These are phyloP conservation scores for Lipotes vexillifer DNA, from an alignment of 2,113 vertebrate genomes.

Conservation along the genomic window DNA sequence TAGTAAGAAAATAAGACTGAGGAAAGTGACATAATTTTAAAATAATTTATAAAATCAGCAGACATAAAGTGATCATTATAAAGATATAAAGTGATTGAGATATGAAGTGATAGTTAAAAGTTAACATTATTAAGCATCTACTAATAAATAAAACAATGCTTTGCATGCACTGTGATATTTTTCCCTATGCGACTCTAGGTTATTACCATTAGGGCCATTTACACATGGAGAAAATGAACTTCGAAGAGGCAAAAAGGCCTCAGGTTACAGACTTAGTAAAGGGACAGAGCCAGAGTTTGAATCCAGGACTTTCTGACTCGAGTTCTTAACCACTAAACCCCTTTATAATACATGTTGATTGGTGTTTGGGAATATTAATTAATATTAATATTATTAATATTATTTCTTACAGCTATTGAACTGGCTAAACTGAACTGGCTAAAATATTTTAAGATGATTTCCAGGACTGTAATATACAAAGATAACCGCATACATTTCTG, in stretches of 20 bases:
- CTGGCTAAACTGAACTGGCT: neutral
- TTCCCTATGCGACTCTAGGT: neutral
- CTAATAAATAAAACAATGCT: neutral
- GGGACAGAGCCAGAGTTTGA: neutral
- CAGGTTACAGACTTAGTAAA: neutral
- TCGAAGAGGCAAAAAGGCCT: neutral
- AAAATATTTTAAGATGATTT: neutral
- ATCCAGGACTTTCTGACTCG: neutral
- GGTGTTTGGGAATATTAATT: neutral
- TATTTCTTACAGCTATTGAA: neutral
- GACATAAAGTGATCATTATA: neutral
- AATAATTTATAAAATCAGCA: neutral
- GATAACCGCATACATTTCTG: neutral
- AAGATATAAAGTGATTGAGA: neutral
- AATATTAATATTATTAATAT: too few species aligned
- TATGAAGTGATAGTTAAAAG: neutral
- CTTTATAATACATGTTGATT: neutral
- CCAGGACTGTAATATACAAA: neutral
- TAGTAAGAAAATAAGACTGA: neutral
- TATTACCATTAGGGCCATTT: neutral
- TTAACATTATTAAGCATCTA: slow-evolving; percentile 16
- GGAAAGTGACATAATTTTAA: neutral
- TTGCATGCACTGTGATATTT: neutral
- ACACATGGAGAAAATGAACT: neutral
- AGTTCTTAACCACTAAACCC: neutral